These are phyloP conservation scores for Deroplatys truncata DNA, from an alignment of 2,888 invertebrate genomes.

Conservation along the genomic window DNA sequence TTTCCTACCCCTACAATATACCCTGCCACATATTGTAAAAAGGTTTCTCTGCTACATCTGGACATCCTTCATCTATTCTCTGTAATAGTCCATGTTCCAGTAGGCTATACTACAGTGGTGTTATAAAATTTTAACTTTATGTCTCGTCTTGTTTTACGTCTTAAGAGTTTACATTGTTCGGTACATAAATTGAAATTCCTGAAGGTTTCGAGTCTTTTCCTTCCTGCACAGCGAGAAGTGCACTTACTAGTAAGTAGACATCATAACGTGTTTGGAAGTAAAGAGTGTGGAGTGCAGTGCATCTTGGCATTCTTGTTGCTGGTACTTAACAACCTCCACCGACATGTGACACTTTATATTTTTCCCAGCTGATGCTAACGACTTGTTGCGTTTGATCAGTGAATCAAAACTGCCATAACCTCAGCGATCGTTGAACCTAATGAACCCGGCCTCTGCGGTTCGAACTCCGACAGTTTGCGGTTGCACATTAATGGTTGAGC, in stretches of 20 bases:
- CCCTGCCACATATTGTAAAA: neutral
- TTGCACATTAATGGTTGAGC: neutral
- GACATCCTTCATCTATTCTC: neutral
- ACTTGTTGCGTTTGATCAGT: neutral
- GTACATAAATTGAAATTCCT: neutral
- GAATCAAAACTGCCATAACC: neutral
- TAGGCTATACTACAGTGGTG: neutral
- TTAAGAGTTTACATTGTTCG: neutral
- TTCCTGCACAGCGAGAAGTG: neutral
- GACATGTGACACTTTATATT: neutral
- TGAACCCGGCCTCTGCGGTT: neutral
- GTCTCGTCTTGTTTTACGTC: neutral
- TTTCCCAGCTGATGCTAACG: neutral
- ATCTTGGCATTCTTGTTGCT: neutral
- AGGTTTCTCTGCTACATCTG: neutral
- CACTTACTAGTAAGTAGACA: neutral
- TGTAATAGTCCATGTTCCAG: neutral
- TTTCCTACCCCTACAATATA: no score
- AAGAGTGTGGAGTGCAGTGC: neutral
- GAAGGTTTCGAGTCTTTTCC: neutral
- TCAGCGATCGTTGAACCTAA: neutral
- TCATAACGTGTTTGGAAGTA: neutral
- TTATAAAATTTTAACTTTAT: neutral
- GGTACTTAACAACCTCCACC: neutral
- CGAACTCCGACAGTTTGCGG: neutral